Evolutionary conservation across 2,888 invertebrate species (phyloP).

Genomic region (Autographa gamma): DNA sequence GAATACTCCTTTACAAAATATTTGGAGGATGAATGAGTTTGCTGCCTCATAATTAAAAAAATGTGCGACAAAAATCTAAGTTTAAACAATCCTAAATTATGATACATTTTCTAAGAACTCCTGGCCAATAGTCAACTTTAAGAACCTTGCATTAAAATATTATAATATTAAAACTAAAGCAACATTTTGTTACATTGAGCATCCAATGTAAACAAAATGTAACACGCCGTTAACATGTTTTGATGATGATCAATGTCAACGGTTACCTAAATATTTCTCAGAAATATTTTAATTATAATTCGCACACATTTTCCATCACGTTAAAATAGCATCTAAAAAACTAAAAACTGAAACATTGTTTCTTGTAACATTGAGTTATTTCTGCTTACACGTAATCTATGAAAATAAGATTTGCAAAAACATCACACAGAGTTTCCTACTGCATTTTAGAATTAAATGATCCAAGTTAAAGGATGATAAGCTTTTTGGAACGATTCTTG

Average conservation of each 20-base stretch:
- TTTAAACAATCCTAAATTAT: too few species aligned
- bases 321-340: slow-evolving; percentile 3
- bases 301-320: slow-evolving; percentile 12
- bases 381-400: slow-evolving; percentile 29
- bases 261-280: slow-evolving; percentile 29
- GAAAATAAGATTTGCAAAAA: slow-evolving; percentile 48
- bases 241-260: slow-evolving; percentile 40
- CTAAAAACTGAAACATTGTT: slow-evolving; percentile 34
- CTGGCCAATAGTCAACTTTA: too few species aligned
- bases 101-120: too few species aligned
- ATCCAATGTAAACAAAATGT: slow-evolving; percentile 30
- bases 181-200: slow-evolving; percentile 23
- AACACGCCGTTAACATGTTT: slow-evolving; percentile 26
- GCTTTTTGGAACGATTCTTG: background rate
- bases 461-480: background rate
- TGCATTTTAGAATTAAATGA: slow-evolving; percentile 27
- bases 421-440: slow-evolving; percentile 27
- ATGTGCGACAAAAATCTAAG: too few species aligned
- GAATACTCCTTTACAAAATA: too few species aligned
- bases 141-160: too few species aligned
- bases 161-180: slow-evolving; percentile 8
- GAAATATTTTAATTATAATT: slow-evolving; percentile 38
- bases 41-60: too few species aligned
- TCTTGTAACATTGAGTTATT: slow-evolving; percentile 40
- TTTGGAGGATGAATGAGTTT: too few species aligned